phyloP scores from a whole-genome alignment of 2,888 invertebrate genomes.

The Amphimallon solstitiale region DNA sequence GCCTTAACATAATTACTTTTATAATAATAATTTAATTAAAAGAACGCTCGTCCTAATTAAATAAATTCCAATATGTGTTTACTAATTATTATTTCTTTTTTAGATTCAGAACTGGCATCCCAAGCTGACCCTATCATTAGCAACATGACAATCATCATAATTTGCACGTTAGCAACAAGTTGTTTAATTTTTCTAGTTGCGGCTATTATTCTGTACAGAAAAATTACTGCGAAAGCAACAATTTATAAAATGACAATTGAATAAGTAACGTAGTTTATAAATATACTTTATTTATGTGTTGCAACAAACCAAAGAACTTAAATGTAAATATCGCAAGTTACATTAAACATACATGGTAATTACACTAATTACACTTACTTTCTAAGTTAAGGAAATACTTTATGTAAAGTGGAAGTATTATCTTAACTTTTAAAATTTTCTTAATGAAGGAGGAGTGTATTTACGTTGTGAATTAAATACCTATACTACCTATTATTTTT shows the following conservation, averaged over 20 bases:
- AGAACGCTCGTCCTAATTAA: too few relatives aligned
- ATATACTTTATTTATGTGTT: not conserved
- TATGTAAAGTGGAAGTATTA: too few relatives aligned
- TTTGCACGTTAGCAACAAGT: not conserved
- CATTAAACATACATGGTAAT: too few relatives aligned
- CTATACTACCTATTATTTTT: too few relatives aligned
- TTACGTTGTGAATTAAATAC: too few relatives aligned
- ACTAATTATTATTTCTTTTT: not conserved
- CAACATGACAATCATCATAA: not conserved
- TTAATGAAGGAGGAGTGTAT: too few relatives aligned
- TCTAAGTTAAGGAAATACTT: too few relatives aligned
- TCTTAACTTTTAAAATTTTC: too few relatives aligned
- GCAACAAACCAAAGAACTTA: conserved; percentile 19
- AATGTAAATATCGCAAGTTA: conserved; percentile 1
- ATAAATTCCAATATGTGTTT: too few relatives aligned
- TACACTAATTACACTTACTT: too few relatives aligned
- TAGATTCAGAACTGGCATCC: not conserved
- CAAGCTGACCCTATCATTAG: conserved; percentile 4
- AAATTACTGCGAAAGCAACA: conserved; percentile 4
- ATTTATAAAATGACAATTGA: conserved; percentile 35
- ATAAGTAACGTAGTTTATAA: not conserved
- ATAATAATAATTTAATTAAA: too few relatives aligned
- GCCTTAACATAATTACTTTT: too few relatives aligned
- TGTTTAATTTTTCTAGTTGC: conserved; percentile 10
- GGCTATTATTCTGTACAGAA: conserved; percentile 11